Evolutionary conservation across 2,113 vertebrate genomes (phyloP), one percentile per base, ranked within the genome.

Genomic region (Ciconia maguari): DNA sequence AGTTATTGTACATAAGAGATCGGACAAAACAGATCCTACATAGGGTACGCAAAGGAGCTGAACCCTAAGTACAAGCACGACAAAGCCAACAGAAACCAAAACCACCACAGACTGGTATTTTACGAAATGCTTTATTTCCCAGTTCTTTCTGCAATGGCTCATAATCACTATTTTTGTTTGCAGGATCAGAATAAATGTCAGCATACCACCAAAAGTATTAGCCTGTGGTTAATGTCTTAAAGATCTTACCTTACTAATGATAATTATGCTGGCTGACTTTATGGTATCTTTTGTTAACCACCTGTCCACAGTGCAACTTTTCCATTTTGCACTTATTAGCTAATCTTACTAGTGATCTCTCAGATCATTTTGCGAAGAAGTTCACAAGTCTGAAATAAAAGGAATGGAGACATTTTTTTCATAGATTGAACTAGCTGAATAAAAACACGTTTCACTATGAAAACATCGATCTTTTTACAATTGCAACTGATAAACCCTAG

Each of bases 211-310:
- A 54, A 9, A 71, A 69, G 17, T 30, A 76, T 70, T 54, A 77
- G 22, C 44, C 58, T 75, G 65, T 13, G 36, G 25, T 41, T 89
- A 64, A 69, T 13, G n/a, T 49, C 49, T 91, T 62, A 68, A 52
- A 66, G n/a, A 82, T 57, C 93, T 97, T 91, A 98, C 97, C 97
- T 97, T 94, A 58, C 79, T 89, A 77, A 98, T 54, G 41, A 98
- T 96, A 81, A 97, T 93, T 38, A 98, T 34, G 30, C 79, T 97
- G 44, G 66, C 79, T 21, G 97, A 97, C 13, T 98, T 95, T 5
- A 83, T 15, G n/a, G 97, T 87, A 86, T 97, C 97, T 84, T 81
- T 91, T 80, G 89, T 88, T 68, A 98, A 98, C 89, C 88, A 98
- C 88, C 77, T 98, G 97, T 44, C 96, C 97, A 32, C 89, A 96